Conservation (phyloP, 2,888 invertebrate species). For the Dugesia japonica region DNA sequence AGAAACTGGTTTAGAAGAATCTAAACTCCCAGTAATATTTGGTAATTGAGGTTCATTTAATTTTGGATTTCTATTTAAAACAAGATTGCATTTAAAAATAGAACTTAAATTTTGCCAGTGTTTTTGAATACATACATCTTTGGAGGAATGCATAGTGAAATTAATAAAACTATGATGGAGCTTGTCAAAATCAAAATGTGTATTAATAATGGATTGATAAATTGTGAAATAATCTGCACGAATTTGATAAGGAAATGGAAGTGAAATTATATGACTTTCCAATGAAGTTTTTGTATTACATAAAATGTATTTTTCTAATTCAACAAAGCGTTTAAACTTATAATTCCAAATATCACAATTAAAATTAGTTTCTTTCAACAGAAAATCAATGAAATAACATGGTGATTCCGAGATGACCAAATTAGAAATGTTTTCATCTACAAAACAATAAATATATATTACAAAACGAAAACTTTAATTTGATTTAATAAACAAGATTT, state of each 20-base stretch:
- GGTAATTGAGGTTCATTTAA: neutral
- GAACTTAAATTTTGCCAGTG: neutral
- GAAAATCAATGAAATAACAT: slow-evolving; percentile 6
- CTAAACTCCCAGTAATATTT: neutral
- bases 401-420: neutral
- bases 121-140: neutral
- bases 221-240: neutral
- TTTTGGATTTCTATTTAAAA: neutral
- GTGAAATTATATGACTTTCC: neutral
- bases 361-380: neutral
- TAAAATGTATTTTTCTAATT: neutral
- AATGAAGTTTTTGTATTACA: neutral
- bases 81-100: slow-evolving; percentile 1
- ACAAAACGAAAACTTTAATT: too few species aligned
- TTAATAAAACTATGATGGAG: neutral
- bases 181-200: neutral
- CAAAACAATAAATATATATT: neutral
- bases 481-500: too few species aligned
- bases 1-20: neutral
- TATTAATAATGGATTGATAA: neutral
- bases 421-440: neutral
- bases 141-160: neutral
- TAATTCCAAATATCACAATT: neutral
- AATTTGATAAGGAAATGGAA: neutral
- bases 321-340: neutral